Conservation (phyloP, 30 jellyfish, hydroid and myxozoan species). For the Clytia hemisphaerica region DNA sequence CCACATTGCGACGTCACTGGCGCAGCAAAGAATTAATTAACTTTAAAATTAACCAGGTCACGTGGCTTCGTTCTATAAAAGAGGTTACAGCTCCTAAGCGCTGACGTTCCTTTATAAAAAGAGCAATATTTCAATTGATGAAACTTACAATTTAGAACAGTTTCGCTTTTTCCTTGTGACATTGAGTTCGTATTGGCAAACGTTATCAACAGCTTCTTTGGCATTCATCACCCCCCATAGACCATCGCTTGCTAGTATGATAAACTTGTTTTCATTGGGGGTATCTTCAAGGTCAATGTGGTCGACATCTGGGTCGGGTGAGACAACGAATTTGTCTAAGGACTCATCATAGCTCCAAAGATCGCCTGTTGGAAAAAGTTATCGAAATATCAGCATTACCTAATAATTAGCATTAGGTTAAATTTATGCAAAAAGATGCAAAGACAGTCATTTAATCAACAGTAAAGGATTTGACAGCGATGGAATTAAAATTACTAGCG, state of each 20-base stretch:
- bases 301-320: constrained; percentile 84
- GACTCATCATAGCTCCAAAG: constrained; percentile 81
- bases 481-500: too few relatives aligned
- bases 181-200: constrained; percentile 18
- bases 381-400: too few relatives aligned
- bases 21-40: too few relatives aligned
- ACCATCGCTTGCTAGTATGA: constrained; percentile 86
- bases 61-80: too few relatives aligned
- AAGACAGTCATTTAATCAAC: too few relatives aligned
- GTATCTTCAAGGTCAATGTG: constrained; percentile 22
- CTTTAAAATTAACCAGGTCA: too few relatives aligned
- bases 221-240: constrained; percentile 82
- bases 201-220: constrained; percentile 60
- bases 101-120: too few relatives aligned
- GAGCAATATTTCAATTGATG: not conserved
- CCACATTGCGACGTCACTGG: too few relatives aligned
- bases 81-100: too few relatives aligned
- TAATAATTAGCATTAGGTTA: too few relatives aligned
- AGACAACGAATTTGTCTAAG: constrained; percentile 47
- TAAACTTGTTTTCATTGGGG: constrained; percentile 41
- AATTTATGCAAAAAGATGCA: too few relatives aligned
- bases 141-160: constrained; percentile 5
- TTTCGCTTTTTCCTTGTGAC: constrained; percentile 34
- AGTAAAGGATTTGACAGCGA: too few relatives aligned
- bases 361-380: constrained; percentile 50